These are phyloP conservation scores for Heterochromis multidens DNA, from an alignment of 2,113 vertebrate species.

Conservation along the genomic window DNA sequence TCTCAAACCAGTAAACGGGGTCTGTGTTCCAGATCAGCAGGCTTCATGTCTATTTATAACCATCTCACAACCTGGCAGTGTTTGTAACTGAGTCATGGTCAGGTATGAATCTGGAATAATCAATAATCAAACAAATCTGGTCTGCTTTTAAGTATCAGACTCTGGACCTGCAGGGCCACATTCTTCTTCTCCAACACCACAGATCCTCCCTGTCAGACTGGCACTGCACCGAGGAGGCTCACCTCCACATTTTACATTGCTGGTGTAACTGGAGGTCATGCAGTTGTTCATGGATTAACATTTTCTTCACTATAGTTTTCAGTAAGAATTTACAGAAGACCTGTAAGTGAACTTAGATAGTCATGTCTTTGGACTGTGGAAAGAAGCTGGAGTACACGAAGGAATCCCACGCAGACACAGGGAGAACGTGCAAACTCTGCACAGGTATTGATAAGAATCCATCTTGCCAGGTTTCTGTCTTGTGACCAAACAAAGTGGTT, in stretches of 20 bases:
- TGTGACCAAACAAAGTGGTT: not conserved
- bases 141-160: not conserved
- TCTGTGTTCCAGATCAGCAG: not conserved
- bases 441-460: not conserved
- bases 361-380: not conserved
- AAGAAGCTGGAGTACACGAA: not conserved
- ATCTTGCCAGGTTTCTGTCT: not conserved
- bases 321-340: not conserved
- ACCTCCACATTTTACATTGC: not conserved
- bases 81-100: not conserved
- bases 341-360: not conserved
- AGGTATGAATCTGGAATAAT: not conserved
- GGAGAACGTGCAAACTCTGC: not conserved
- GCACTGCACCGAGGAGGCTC: not conserved
- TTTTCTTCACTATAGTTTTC: not conserved
- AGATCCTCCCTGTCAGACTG: not conserved
- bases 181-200: not conserved
- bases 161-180: not conserved
- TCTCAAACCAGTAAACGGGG: not conserved
- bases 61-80: not conserved
- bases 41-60: not conserved
- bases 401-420: not conserved
- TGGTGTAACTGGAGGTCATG: not conserved
- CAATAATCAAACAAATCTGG: not conserved
- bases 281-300: fast-evolving